A percentile compares a stretch with the other conserved stretches of the same genome.
Evolutionary conservation across 2,113 vertebrate genomes (phyloP).

Genomic region (Daphoenositta chrysoptera): DNA sequence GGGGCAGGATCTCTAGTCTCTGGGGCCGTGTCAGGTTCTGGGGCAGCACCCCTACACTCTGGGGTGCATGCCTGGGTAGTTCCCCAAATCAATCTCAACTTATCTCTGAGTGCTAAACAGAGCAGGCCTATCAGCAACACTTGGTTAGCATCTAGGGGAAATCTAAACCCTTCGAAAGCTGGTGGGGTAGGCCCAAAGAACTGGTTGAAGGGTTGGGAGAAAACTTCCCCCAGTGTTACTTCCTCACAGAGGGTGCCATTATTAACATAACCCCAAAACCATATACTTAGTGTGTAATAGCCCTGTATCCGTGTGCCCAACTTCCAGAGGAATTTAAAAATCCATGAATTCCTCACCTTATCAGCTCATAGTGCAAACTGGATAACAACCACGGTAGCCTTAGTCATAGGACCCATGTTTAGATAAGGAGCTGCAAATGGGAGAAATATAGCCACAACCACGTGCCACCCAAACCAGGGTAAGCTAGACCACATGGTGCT

Average conservation of each 20-base stretch:
- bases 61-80: not conserved
- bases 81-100: not conserved
- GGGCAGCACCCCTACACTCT: not conserved
- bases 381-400: not conserved
- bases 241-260: not conserved
- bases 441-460: not conserved
- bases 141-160: not conserved
- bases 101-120: not conserved
- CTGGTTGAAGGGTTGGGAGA: not conserved
- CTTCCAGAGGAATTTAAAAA: not conserved
- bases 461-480: no score
- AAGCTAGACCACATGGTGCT: no score
- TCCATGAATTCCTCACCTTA: not conserved
- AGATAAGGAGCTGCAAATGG: not conserved
- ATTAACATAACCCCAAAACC: not conserved
- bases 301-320: not conserved
- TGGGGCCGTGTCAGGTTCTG: no score
- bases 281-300: not conserved
- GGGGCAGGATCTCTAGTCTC: no score
- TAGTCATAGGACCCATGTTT: not conserved
- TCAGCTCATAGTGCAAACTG: not conserved
- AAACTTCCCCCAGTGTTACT: not conserved
- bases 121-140: not conserved
- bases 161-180: not conserved
- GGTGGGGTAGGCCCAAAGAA: not conserved